Percentiles rank a stretch among this genome's conserved stretches.
Conservation (phyloP, 2,888 invertebrate species). For the Microplitis manilae region DNA sequence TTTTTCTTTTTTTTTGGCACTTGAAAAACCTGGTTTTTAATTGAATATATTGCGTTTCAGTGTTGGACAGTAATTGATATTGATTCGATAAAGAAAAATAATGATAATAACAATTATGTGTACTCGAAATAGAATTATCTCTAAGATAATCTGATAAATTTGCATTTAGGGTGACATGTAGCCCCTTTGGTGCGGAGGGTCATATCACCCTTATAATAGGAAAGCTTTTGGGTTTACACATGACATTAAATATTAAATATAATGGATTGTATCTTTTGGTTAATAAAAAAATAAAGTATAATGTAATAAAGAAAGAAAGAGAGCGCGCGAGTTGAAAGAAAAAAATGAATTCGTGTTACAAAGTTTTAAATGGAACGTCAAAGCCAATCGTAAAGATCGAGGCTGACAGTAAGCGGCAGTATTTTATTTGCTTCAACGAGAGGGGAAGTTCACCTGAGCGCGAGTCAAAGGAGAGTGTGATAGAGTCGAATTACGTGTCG, state of each 20-base stretch:
- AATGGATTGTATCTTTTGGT: neutral
- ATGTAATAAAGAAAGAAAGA: neutral
- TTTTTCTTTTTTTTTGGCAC: neutral
- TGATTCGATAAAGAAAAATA: neutral
- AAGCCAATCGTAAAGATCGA: conserved; percentile 27
- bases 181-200: neutral
- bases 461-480: neutral
- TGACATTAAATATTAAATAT: neutral
- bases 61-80: neutral
- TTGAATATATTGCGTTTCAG: neutral
- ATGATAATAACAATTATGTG: neutral
- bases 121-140: neutral
- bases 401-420: conserved; percentile 22
- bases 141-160: neutral
- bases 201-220: neutral
- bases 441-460: conserved; percentile 9
- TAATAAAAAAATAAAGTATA: neutral
- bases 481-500: neutral
- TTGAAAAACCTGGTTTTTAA: neutral
- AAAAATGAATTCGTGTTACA: neutral
- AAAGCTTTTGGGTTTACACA: neutral
- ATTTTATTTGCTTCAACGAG: conserved; percentile 7
- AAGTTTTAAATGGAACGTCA: conserved; percentile 32
- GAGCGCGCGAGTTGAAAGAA: neutral
- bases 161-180: neutral